Base-by-base conservation (phyloP, 2,797 vertebrate genomes). In the Channallabes apus region DNA sequence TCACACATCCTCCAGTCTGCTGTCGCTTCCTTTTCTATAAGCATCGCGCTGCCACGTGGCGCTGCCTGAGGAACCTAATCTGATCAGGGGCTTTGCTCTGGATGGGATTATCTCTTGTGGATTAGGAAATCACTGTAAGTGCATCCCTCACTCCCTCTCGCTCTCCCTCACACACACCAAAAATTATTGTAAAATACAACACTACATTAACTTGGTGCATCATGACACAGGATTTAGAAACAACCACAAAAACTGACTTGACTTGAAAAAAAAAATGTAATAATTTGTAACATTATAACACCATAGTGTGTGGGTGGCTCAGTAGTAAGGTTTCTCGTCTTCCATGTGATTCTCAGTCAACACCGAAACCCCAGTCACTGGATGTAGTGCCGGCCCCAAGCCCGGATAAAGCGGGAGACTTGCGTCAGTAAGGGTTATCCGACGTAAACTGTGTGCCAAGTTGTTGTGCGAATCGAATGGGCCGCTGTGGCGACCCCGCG, bases 1-100 rank as follows among this genome's bases (percentile, higher is more conserved):
- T 83, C 80, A 14, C 85, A 71, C 80, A 71, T 86, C 56, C 72
- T 78, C 35, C 64, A 14, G 79, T 76, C 32, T 76, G 80, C 71
- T 5, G 35, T 27, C 59, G 7, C 65, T 84, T 71, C 65, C 51
- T 69, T 71, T 76, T 84, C 15, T 61, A 69, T 61, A 59, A 79
- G 51, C 77, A 29, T 22, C 3, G 11, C 6, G 3, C 56, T 83
- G 54, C 85, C 73, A 86, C 73, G 24, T 61, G 41, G 71, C 78
- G 64, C 81, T 56, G 75, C 41, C 62, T 41, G 68, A 79, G 54
- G 65, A 68, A 29, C 29, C 68, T 83, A 83, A 86, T 86, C 81
- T 65, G 56, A 71, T 83, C 56, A 79, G 58, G 73, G 64, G 85
- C 56, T 86, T 79, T 83, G 9, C 65, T 64, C 56, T 61, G 72